Percentiles rank a stretch among this genome's conserved stretches.
Conservation (phyloP, 2,888 invertebrate species). For the Amiota mariae region DNA sequence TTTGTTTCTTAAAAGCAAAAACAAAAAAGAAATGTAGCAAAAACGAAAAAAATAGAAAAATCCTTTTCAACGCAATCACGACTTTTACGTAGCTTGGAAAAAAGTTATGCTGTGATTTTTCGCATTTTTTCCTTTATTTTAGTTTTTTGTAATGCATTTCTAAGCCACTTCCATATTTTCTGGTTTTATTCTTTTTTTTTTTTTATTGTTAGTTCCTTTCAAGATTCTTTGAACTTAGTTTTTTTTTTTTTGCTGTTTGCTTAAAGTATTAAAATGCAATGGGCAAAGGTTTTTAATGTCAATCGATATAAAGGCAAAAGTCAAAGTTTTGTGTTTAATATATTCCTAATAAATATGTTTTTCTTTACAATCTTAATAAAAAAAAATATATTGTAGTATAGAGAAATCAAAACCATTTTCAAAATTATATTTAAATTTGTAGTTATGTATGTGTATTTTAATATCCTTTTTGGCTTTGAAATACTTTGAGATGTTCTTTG, state of each 20-base stretch:
- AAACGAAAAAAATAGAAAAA: constrained; percentile 25
- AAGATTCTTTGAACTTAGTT: constrained; percentile 30
- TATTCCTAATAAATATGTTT: too few relatives aligned
- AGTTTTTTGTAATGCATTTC: not conserved
- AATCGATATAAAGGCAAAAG: constrained; percentile 7
- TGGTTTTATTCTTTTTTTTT: not conserved
- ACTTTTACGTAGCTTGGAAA: constrained; percentile 63
- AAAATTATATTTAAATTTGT: too few relatives aligned
- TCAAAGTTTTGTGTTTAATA: not conserved
- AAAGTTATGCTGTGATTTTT: constrained; percentile 44
- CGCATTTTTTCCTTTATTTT: constrained; percentile 9
- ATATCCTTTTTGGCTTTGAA: too few relatives aligned
- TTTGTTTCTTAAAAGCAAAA: constrained; percentile 33
- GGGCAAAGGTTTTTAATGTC: not conserved
- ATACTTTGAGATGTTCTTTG: too few relatives aligned
- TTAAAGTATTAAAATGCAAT: constrained; percentile 17
- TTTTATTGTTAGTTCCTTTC: not conserved
- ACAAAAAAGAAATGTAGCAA: constrained; percentile 40
- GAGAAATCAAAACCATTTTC: too few relatives aligned
- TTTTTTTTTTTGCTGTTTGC: constrained; percentile 20
- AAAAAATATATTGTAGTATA: too few relatives aligned
- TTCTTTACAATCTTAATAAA: too few relatives aligned
- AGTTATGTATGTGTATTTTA: too few relatives aligned
- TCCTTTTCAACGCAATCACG: constrained; percentile 63
- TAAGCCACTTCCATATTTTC: not conserved